Percentiles rank a stretch among this genome's conserved stretches.
These are phyloP conservation scores for Typhlichthys subterraneus DNA, from an alignment of 2,797 vertebrate genomes.

Conservation along the genomic window DNA sequence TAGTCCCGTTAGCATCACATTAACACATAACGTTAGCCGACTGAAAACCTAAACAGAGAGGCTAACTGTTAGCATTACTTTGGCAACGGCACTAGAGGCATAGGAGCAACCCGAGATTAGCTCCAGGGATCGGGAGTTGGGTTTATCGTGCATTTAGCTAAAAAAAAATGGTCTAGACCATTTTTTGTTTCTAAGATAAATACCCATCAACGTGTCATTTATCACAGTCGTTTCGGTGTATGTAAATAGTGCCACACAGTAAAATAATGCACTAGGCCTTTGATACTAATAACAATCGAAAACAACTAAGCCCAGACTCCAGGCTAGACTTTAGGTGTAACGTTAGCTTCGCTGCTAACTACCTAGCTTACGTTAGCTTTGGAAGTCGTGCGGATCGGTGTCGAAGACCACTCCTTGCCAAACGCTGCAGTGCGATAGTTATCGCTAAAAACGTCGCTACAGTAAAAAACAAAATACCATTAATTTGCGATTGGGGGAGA, in stretches of 20 bases:
- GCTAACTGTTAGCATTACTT: slow-evolving; percentile 59
- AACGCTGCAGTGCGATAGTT: slow-evolving; percentile 61
- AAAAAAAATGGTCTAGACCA: background rate
- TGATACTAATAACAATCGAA: fast-evolving
- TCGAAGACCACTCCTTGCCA: slow-evolving; percentile 77
- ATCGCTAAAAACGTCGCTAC: slow-evolving; percentile 7
- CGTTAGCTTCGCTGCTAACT: slow-evolving; percentile 33
- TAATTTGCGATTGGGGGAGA: background rate
- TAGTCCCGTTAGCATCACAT: slow-evolving; percentile 73
- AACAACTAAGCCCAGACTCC: background rate
- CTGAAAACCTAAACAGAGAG: slow-evolving; percentile 30
- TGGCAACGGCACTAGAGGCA: slow-evolving; percentile 1
- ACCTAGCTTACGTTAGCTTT: slow-evolving; percentile 45
- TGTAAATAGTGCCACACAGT: fast-evolving
- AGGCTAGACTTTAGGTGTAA: slow-evolving; percentile 17
- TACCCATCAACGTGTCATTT: background rate
- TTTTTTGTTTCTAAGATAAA: too few species aligned
- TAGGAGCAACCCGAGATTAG: slow-evolving; percentile 33
- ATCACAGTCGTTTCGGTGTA: fast-evolving
- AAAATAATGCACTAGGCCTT: background rate
- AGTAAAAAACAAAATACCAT: background rate
- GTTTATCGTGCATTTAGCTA: background rate
- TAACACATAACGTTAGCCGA: slow-evolving; percentile 54
- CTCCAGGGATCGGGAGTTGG: slow-evolving; percentile 9
- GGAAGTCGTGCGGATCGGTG: slow-evolving; percentile 50